Conservation (phyloP, 1,140 invertebrate species). For the Ceratina calcarata region DNA sequence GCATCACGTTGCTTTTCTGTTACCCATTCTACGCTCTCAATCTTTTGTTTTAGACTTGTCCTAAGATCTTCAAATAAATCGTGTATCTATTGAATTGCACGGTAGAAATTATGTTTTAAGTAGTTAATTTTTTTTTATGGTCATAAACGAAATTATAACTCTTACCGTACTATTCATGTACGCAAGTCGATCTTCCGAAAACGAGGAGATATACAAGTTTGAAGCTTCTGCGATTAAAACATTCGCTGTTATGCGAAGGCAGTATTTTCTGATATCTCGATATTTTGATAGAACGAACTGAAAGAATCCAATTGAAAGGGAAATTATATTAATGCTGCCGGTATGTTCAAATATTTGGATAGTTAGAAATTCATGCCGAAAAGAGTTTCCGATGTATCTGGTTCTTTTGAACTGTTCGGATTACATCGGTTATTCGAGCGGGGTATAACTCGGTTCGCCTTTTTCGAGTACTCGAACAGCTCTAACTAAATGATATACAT, state of each 20-base stretch:
- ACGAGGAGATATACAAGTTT: conserved; percentile 66
- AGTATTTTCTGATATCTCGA: conserved; percentile 57
- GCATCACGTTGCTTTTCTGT: conserved; percentile 22
- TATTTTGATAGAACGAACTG: conserved; percentile 55
- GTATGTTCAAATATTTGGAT: too few relatives aligned
- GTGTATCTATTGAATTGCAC: conserved; percentile 45
- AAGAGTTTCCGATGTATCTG: too few relatives aligned
- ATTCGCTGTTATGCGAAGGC: conserved; percentile 54
- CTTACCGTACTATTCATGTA: conserved; percentile 60
- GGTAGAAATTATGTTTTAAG: conserved; percentile 3
- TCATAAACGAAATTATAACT: background rate
- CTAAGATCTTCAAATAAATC: conserved; percentile 59
- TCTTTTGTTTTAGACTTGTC: conserved; percentile 53
- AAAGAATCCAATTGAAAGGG: background rate
- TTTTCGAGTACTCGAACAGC: too few relatives aligned
- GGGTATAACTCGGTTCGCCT: too few relatives aligned
- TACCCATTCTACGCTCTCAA: conserved; percentile 47
- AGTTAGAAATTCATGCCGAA: too few relatives aligned
- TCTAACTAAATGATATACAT: too few relatives aligned
- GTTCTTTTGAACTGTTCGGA: too few relatives aligned
- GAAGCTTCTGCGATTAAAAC: conserved; percentile 65
- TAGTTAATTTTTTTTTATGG: conserved; percentile 2
- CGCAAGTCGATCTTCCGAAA: conserved; percentile 54
- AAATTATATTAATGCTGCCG: background rate
- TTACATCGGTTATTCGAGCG: too few relatives aligned